Base-by-base conservation (phyloP, 2,888 invertebrate genomes). In the Carterocephalus palaemon region DNA sequence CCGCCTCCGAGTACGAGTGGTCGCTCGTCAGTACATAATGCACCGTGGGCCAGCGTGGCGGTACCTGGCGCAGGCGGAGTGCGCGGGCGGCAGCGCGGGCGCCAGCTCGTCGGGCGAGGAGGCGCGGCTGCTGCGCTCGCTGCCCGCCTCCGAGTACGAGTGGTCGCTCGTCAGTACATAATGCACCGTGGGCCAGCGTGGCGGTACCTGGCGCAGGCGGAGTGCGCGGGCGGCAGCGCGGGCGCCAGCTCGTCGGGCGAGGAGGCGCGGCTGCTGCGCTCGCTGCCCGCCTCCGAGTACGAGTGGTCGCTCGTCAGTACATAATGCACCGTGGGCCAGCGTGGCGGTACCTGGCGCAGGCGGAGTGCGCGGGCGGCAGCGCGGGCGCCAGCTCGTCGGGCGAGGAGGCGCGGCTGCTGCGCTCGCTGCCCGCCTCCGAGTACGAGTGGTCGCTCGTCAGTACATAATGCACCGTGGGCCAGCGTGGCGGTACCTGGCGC, bases 171-270 rank as follows among this genome's bases (percentile, higher is more conserved):
- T 77, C 56, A 84, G 47, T n/a, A n/a, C n/a, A n/a, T n/a, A n/a
- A n/a, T n/a, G n/a, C n/a, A n/a, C n/a, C n/a, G n/a, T n/a, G n/a
- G n/a, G n/a, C n/a, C n/a, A n/a, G n/a, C n/a, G n/a, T n/a, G n/a
- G n/a, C n/a, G n/a, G 7, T 39, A 41, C 50, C 48, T 22, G 49
- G 38, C 46, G 46, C 43, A 42, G 34, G 52, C 28, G 56, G 46
- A 20, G 47, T 13, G 26, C 41, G 47, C 42, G 47, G 46, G 51
- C 39, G 26, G 60, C 55, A 89, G 71, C 49, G 89, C 81, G 1
- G 90, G 90, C 59, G 89, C 89, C 54, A 90, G 85, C 70, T 91
- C 90, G 74, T 91, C 89, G 22, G 91, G 91, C 12, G 90, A 90
- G 1, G 90, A 89, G 9, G 91, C 88, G 60, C 91, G 87, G 62